Evolutionary conservation across 92 coral and sea anemone species (phyloP).

Genomic region (Porites lobata): DNA sequence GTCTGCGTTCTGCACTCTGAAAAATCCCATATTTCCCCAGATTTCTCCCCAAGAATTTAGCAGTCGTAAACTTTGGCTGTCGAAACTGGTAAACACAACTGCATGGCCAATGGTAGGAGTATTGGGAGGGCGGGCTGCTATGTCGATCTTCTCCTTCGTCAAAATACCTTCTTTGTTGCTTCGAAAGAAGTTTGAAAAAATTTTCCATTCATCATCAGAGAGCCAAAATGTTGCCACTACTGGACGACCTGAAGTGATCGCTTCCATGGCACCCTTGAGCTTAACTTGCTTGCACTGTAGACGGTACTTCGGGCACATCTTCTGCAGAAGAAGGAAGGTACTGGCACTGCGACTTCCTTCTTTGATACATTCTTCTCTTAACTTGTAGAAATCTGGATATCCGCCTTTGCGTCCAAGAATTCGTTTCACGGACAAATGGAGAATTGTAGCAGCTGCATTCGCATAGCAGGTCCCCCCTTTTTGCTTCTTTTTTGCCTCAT

Average conservation of each 20-base stretch:
- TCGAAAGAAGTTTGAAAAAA: too few relatives aligned
- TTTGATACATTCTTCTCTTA: slow-evolving; percentile 35
- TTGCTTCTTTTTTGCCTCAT: background rate
- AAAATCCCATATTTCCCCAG: slow-evolving; percentile 77
- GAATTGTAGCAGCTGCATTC: slow-evolving; percentile 77
- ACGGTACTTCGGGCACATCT: slow-evolving; percentile 63
- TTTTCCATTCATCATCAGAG: slow-evolving; percentile 48
- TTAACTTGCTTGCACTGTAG: slow-evolving; percentile 57
- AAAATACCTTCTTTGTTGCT: slow-evolving; percentile 36
- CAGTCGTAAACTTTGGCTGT: slow-evolving; percentile 62
- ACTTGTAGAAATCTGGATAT: slow-evolving; percentile 73
- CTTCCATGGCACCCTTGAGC: slow-evolving; percentile 61
- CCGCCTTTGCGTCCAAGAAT: slow-evolving; percentile 70
- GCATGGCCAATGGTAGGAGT: slow-evolving; percentile 57
- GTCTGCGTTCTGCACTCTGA: slow-evolving; percentile 68
- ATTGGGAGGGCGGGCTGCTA: background rate
- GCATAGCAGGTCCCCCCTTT: slow-evolving; percentile 68
- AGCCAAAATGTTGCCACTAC: slow-evolving; percentile 65
- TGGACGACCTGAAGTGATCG: slow-evolving; percentile 54
- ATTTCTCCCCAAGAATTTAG: slow-evolving; percentile 72
- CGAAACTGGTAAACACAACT: slow-evolving; percentile 66
- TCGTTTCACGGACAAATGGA: slow-evolving; percentile 75
- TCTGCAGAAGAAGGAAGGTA: slow-evolving; percentile 31
- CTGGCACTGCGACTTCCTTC: too few relatives aligned
- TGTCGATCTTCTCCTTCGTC: background rate